Base-by-base conservation (phyloP, 35 echinoderm and acorn worm species). In the Patiria miniata region DNA sequence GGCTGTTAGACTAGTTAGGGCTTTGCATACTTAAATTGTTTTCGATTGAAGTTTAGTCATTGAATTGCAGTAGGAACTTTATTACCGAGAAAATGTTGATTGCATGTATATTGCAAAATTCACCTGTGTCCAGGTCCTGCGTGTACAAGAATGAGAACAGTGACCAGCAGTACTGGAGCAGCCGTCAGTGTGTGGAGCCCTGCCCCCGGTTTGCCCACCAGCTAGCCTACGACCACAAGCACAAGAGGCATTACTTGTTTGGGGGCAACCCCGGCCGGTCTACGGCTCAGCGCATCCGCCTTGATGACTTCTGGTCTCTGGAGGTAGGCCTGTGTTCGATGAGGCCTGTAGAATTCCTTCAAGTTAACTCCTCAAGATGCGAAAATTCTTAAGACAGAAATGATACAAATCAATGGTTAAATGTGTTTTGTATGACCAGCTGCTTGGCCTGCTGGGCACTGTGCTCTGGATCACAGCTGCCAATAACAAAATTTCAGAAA, bases 251-350 rank as follows among this genome's bases (percentile, higher is more conserved):
- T 81, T 94, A 94, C 51, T 80, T 99, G 44, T 99, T 99, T 90
- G 96, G 96, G 34, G 96, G 93, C 17, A 99, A 94, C 50, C 95
- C 92, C 18, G 93, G 92, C 22, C 88, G 93, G 30, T 58, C 52
- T 1, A 55, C 61, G 32, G 79, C 85, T 19, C 83, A 83, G 39
- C 88, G 86, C 37, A 78, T 82, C 40, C 80, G 96, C 37, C 68
- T 99, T 21, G 96, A 99, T 81, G 96, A 99, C 80, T 99, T 99
- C 93, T 99, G 96, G 96, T 87, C 89, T 3, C 80, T 98, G 21
- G 76, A 85, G 78, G 95, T 98, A 83, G 65, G 85, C 30, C 8
- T 59, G 21, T 36, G 12, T 37, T 29, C 32, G 42, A 47, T 6
- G 12, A 4, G 78, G 39, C 28, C 78, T 7, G 39, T 37, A 8